A percentile compares a stretch with the other conserved stretches of the same genome.
These are phyloP conservation scores for Hylia prasina DNA, from an alignment of 2,113 vertebrate species.

Conservation along the genomic window DNA sequence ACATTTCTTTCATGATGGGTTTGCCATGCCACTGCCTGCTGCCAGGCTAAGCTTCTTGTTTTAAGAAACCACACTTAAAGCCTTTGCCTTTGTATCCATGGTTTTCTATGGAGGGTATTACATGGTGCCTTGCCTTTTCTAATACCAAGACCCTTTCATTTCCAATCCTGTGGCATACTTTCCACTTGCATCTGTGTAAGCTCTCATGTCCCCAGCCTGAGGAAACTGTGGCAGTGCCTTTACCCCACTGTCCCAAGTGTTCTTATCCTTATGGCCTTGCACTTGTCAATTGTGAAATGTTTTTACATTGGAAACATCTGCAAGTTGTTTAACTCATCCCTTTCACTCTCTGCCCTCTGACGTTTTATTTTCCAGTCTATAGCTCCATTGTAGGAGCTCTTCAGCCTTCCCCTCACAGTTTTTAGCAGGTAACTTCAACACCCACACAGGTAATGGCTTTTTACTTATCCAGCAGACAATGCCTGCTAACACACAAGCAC, in stretches of 20 bases:
- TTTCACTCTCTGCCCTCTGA: not conserved
- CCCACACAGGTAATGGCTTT: not conserved
- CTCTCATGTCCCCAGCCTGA: not conserved
- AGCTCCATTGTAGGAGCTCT: not conserved
- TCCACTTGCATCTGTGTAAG: not conserved
- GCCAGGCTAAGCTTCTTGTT: not conserved
- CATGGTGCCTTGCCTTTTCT: not conserved
- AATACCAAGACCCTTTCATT: not conserved
- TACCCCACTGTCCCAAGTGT: not conserved
- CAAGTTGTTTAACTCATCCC: not conserved
- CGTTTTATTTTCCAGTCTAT: not conserved
- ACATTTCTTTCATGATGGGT: fast-evolving
- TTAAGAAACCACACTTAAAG: not conserved
- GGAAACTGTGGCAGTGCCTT: not conserved
- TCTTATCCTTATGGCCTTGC: not conserved
- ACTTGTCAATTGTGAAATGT: not conserved
- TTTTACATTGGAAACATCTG: not conserved
- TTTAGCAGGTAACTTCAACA: not conserved
- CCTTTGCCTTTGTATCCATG: not conserved
- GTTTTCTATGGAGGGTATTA: not conserved
- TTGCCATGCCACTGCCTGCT: not conserved
- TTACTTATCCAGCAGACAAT: not conserved
- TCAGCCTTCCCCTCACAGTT: not conserved
- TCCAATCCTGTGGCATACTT: not conserved
- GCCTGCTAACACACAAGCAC: no score